A percentile compares a stretch with the other conserved stretches of the same genome.
phyloP scores from a whole-genome alignment of 2,113 vertebrate species.

The Poecilia latipinna region DNA sequence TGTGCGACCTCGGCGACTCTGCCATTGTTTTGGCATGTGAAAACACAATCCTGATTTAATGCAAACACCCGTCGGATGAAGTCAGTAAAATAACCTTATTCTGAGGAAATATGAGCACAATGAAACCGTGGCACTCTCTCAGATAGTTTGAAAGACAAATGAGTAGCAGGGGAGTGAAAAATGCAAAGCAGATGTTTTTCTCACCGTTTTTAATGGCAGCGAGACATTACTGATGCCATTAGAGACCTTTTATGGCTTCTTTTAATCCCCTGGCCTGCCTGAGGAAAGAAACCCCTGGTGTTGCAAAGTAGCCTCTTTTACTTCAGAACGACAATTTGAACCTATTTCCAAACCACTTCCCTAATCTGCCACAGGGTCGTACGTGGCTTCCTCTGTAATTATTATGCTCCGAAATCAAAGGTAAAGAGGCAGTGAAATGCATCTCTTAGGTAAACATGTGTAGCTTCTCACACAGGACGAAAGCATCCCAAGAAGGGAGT shows the following conservation, averaged over 20 bases:
- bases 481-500: not conserved
- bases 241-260: constrained; percentile 94
- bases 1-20: constrained; percentile 6
- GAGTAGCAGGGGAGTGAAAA: constrained; percentile 79
- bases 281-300: constrained; percentile 92
- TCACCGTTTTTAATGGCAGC: constrained; percentile 78
- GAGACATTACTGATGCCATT: constrained; percentile 94
- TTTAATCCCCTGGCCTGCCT: constrained; percentile 87
- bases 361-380: constrained; percentile 90
- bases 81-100: constrained; percentile 61
- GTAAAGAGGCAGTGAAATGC: constrained; percentile 84
- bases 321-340: constrained; percentile 93
- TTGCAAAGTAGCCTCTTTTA: constrained; percentile 90
- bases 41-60: constrained; percentile 27
- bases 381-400: constrained; percentile 82
- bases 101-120: constrained; percentile 62
- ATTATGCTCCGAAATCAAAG: constrained; percentile 78
- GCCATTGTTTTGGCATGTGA: constrained; percentile 32
- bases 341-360: constrained; percentile 93
- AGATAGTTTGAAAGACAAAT: constrained; percentile 76
- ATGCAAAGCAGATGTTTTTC: constrained; percentile 85
- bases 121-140: constrained; percentile 60
- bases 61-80: constrained; percentile 21
- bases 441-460: constrained; percentile 85
- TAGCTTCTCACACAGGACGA: constrained; percentile 51